Base-by-base conservation (phyloP, 2,797 vertebrate genomes). In the Psittacula derbiana region DNA sequence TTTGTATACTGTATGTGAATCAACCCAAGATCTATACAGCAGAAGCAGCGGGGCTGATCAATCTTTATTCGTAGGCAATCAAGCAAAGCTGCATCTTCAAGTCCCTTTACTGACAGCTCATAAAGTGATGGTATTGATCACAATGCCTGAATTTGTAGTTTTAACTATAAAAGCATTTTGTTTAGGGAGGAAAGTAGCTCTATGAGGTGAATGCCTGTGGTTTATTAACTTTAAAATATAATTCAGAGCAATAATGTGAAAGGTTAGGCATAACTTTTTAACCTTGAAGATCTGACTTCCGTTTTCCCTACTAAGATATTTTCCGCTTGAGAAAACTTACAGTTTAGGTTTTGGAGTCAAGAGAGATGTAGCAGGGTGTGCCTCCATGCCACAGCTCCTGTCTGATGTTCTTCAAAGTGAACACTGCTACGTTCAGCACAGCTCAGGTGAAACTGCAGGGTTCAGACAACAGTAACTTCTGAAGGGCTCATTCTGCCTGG, bases 151-250 rank as follows among this genome's bases (percentile, higher is more conserved):
- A 97, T 97, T 95, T 96, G 97, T 97, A 80, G 89, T 84, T 97
- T 79, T 96, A 96, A 96, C 95, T 94, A 96, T 97, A 97, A 96
- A 96, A 97, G 88, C 82, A 78, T 97, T 97, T 97, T 97, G 92
- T 96, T 93, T 94, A 86, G 74, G 80, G 85, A 80, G 46, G 83
- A 88, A 69, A 89, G 24, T 14, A 75, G 60, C 74, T 64, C 4
- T 70, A 85, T 16, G 84, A 95, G 88, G 88, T 70, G 82, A 95
- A 89, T 2, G 44, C 67, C 73, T 61, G 57, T 73, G 61, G 66
- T 81, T 96, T 93, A 91, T 89, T 92, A 97, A 97, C 89, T 84
- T 91, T 20, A 62, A 64, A 50, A 89, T 88, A 83, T 41, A 93
- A 87, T 70, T 91, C 62, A 16, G n/a, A 76, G 81, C 38, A 85